A percentile compares a stretch with the other conserved stretches of the same genome.
Evolutionary conservation across 2,888 invertebrate species (phyloP).

Genomic region (Brachypalpus laphriformis): DNA sequence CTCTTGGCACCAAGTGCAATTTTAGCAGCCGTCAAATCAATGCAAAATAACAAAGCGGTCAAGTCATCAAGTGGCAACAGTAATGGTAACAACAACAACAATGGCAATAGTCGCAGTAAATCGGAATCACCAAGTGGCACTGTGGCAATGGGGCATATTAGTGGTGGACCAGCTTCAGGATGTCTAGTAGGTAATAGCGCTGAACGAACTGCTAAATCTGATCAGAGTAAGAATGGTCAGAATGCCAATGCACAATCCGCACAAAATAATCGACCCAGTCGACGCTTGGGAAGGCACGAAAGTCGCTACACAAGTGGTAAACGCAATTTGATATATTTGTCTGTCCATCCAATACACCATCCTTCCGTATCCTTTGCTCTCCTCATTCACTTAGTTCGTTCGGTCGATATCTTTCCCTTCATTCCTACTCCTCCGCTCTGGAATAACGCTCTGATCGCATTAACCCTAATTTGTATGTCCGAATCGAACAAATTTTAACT

Average conservation of each 20-base stretch:
- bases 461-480: constrained; percentile 41
- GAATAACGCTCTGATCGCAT: constrained; percentile 37
- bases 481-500: constrained; percentile 56
- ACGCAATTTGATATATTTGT: constrained; percentile 72
- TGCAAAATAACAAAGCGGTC: constrained; percentile 52
- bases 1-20: constrained; percentile 76
- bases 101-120: constrained; percentile 60
- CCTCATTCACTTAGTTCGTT: neutral
- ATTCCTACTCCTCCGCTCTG: constrained; percentile 53
- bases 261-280: constrained; percentile 75
- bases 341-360: constrained; percentile 9
- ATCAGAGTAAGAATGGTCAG: constrained; percentile 72
- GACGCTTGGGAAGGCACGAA: constrained; percentile 77
- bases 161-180: constrained; percentile 48
- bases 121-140: constrained; percentile 66
- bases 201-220: constrained; percentile 70
- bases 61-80: constrained; percentile 43
- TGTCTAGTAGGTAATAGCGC: constrained; percentile 71
- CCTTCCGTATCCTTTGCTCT: neutral
- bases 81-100: constrained; percentile 44
- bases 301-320: constrained; percentile 79
- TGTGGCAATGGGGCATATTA: constrained; percentile 5
- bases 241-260: constrained; percentile 73
- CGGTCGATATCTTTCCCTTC: constrained; percentile 29
- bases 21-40: constrained; percentile 75